Evolutionary conservation across 2,797 vertebrate species (phyloP), one percentile per base, ranked within the genome.

Genomic region (Anolis apletophallus): DNA sequence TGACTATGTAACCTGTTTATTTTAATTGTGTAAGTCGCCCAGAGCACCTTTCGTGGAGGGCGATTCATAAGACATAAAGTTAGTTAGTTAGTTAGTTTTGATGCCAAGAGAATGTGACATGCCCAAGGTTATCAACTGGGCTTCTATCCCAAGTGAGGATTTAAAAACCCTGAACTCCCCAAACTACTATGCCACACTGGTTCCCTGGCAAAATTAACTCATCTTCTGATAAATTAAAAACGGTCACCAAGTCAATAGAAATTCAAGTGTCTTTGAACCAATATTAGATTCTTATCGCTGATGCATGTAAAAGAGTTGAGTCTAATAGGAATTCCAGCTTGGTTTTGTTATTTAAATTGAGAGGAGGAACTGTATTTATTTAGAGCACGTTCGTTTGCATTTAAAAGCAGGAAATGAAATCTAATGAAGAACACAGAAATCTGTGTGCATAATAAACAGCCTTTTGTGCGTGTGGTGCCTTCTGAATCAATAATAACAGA

Each of bases 191-290:
- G 7, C 57, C 57, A 59, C 57, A 19, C 57, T 19, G 57, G 57
- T 19, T 59, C 57, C 19, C 57, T 59, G 57, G 8, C n/a, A 46
- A 71, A 71, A 34, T 34, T 8, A 10, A 11, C n/a, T 61, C 57
- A 13, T 59, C 57, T 61, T 79, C 21, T 13, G 36, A 46, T 80
- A n/a, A 80, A 64, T 80, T 80, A 80, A 80, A 80, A 64, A 80
- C 40, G 26, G 26, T 32, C 78, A 46, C 36, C 36, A 46, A 46
- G 46, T 80, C 57, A 80, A 64, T 40, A 61, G 57, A 78, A 59
- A 79, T 2, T 26, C 55, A 59, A 79, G 34, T 55, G 34, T 19
- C 52, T 59, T 12, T 11, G 57, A 79, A 59, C n/a, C 19, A 57
- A 59, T 17, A 61, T 36, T 32, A 59, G 76, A 8, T 55, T 79